phyloP scores from a whole-genome alignment of 2,113 vertebrate species.

The human (Homo sapiens) region DNA sequence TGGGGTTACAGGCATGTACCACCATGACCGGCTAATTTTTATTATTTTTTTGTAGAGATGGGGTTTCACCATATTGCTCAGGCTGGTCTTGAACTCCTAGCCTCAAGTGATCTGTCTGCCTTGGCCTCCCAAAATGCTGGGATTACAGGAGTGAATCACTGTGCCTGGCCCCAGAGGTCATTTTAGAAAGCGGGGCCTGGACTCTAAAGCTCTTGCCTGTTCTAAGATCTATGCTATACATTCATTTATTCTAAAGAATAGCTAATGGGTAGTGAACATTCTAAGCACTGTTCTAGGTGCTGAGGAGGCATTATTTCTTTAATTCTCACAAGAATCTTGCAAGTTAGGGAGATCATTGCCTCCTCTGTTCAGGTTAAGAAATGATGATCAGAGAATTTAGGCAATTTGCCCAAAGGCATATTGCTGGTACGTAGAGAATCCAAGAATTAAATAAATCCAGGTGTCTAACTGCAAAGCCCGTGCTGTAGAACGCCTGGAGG shows the following conservation, averaged over 20 bases:
- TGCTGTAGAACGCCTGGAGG: too few species aligned
- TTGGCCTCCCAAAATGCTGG: too few species aligned
- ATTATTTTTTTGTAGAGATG: too few species aligned
- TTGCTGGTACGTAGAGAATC: neutral
- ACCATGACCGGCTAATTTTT: too few species aligned
- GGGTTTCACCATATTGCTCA: too few species aligned
- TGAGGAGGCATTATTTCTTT: neutral
- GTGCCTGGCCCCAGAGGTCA: too few species aligned
- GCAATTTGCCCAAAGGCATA: neutral
- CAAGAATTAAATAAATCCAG: slow-evolving; percentile 31
- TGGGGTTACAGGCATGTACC: too few species aligned
- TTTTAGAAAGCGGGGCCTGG: neutral
- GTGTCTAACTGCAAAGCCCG: neutral
- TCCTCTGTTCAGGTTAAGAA: neutral
- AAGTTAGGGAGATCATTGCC: neutral
- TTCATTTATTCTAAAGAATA: neutral
- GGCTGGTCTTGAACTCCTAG: too few species aligned
- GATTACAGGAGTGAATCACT: too few species aligned
- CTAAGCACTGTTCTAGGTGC: neutral
- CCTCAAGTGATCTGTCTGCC: too few species aligned
- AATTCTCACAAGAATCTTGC: neutral
- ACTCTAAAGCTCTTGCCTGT: neutral
- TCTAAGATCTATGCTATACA: neutral
- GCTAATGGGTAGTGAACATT: neutral
- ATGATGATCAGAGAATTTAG: neutral